These are phyloP conservation scores for Malurus elegans DNA, from an alignment of 2,113 vertebrate genomes.

Conservation along the genomic window DNA sequence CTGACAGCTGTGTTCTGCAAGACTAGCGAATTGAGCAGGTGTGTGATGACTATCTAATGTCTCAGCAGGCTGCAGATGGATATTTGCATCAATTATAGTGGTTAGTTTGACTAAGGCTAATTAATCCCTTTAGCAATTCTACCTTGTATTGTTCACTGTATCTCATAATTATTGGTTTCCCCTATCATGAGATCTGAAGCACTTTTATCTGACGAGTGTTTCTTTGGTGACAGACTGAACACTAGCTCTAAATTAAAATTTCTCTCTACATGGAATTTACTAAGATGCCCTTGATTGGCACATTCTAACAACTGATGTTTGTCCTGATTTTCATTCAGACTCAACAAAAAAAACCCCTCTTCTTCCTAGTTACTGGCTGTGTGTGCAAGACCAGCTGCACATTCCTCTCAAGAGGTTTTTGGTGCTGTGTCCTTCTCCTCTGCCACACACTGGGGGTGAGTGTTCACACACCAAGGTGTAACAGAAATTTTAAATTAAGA, in stretches of 20 bases:
- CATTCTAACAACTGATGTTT: not conserved
- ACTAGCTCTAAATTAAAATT: not conserved
- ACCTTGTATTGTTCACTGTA: conserved; percentile 51
- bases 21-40: conserved; percentile 17
- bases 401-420: not conserved
- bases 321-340: conserved; percentile 28
- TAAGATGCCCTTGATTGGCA: conserved; percentile 23
- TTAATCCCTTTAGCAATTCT: conserved; percentile 62
- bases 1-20: conserved; percentile 37
- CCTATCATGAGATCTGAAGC: not conserved
- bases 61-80: conserved; percentile 61
- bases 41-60: conserved; percentile 16
- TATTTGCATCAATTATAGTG: conserved; percentile 61
- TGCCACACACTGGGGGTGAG: not conserved
- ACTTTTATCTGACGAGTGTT: conserved; percentile 2
- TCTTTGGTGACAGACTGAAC: conserved; percentile 12
- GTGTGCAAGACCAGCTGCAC: not conserved
- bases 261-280: not conserved
- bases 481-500: not conserved
- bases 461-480: not conserved
- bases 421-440: not conserved
- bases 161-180: conserved; percentile 54
- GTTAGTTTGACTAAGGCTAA: conserved; percentile 45
- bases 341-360: not conserved
- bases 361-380: not conserved